Conservation (phyloP, 2,113 vertebrate species). For the Austrofundulus limnaeus region DNA sequence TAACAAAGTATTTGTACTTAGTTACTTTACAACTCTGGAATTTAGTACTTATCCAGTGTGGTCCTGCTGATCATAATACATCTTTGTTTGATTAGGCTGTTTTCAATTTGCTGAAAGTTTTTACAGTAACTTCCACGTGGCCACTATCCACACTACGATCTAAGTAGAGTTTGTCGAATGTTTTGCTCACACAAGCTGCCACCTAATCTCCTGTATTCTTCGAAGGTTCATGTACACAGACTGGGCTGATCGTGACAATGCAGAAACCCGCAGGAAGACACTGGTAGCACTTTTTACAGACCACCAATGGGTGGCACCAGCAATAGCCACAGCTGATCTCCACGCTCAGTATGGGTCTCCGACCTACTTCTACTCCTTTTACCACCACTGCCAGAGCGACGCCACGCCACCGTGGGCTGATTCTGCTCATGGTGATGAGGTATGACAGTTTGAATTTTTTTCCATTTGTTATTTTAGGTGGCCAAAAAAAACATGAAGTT, state of each 20-base stretch:
- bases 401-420: constrained; percentile 96
- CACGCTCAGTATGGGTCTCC: constrained; percentile 97
- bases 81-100: neutral
- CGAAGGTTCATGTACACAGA: constrained; percentile 97
- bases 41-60: neutral
- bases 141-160: too few relatives aligned
- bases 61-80: neutral
- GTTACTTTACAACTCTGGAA: too few relatives aligned
- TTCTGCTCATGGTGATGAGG: constrained; percentile 94
- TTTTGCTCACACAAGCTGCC: too few relatives aligned
- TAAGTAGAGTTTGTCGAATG: too few relatives aligned
- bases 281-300: constrained; percentile 95
- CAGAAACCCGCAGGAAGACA: constrained; percentile 89
- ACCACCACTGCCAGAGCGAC: constrained; percentile 95
- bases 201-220: constrained; percentile 7
- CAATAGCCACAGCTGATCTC: constrained; percentile 93
- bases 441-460: constrained; percentile 16
- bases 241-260: constrained; percentile 95
- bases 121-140: neutral
- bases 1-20: too few relatives aligned
- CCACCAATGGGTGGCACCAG: constrained; percentile 98
- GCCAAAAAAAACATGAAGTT: neutral
- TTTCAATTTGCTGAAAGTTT: neutral
- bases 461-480: neutral
- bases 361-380: constrained; percentile 98